Evolutionary conservation across 2,888 invertebrate species (phyloP).

Genomic region (Cactoblastis cactorum): DNA sequence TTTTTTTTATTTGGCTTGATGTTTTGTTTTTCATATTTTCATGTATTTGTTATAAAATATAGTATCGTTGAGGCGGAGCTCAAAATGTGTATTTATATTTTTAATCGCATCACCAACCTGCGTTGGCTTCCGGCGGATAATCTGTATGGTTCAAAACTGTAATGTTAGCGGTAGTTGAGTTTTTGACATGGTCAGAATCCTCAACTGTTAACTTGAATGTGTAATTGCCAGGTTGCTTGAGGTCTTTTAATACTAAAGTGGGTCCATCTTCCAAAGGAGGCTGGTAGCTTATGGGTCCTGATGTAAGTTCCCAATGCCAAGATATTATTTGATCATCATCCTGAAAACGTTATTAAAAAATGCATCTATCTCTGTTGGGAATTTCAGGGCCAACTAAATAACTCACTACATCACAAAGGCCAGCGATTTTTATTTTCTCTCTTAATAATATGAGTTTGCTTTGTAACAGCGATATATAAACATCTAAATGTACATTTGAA

Average conservation of each 20-base stretch:
- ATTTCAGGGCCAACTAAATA: no score
- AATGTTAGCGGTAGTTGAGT: conserved; percentile 92
- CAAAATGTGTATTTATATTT: background rate
- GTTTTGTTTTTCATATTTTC: no score
- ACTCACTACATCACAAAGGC: no score
- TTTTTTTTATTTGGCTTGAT: no score
- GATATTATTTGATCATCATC: conserved; percentile 91
- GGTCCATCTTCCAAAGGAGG: conserved; percentile 88
- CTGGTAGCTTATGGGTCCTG: conserved; percentile 92
- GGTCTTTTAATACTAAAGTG: conserved; percentile 90
- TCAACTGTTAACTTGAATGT: conserved; percentile 94
- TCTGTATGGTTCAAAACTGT: conserved; percentile 94
- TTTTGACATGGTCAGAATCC: conserved; percentile 92
- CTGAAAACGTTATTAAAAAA: conserved; percentile 31
- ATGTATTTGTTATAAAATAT: no score
- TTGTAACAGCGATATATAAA: no score
- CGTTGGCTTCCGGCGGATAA: conserved; percentile 97
- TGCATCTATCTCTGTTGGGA: background rate
- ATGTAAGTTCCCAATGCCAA: conserved; percentile 96
- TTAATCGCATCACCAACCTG: conserved; percentile 68
- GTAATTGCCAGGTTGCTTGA: conserved; percentile 92
- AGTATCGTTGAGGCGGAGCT: no score
- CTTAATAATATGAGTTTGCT: no score
- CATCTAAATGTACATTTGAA: no score
- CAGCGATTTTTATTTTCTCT: no score